Percentiles rank a stretch among this genome's conserved stretches.
Evolutionary conservation across 2,888 invertebrate species (phyloP).

Genomic region (Catocala sponsa): DNA sequence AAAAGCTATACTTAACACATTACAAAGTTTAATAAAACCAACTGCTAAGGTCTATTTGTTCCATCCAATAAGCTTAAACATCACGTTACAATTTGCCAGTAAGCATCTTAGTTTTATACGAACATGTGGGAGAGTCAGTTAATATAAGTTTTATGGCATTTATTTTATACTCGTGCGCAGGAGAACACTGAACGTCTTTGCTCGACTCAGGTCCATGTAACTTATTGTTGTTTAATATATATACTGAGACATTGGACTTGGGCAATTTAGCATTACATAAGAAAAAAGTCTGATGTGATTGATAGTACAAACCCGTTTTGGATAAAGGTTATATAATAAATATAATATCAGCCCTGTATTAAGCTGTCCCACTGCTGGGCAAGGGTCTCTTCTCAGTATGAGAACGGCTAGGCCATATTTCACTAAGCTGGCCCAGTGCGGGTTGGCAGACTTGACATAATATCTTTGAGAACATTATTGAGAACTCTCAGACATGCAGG

Average conservation of each 20-base stretch:
- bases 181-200: conserved; percentile 55
- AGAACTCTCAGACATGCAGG: no score
- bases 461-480: no score
- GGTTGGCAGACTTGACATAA: no score
- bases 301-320: no score
- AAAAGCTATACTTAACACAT: no score
- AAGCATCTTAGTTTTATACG: conserved; percentile 38
- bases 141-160: conserved; percentile 53
- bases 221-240: conserved; percentile 52
- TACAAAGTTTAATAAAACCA: not conserved
- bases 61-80: not conserved
- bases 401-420: no score
- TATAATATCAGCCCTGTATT: no score
- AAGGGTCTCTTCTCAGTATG: no score
- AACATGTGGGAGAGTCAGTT: conserved; percentile 36
- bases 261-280: not conserved
- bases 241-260: conserved; percentile 26
- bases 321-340: no score
- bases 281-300: no score
- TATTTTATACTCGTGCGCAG: conserved; percentile 53
- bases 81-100: conserved; percentile 20
- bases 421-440: no score
- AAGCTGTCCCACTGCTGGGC: no score
- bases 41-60: not conserved
- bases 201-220: conserved; percentile 54